Percentiles rank a stretch among this genome's conserved stretches.
These are phyloP conservation scores for Prionace glauca DNA, from an alignment of 2,797 vertebrate genomes.

Conservation along the genomic window DNA sequence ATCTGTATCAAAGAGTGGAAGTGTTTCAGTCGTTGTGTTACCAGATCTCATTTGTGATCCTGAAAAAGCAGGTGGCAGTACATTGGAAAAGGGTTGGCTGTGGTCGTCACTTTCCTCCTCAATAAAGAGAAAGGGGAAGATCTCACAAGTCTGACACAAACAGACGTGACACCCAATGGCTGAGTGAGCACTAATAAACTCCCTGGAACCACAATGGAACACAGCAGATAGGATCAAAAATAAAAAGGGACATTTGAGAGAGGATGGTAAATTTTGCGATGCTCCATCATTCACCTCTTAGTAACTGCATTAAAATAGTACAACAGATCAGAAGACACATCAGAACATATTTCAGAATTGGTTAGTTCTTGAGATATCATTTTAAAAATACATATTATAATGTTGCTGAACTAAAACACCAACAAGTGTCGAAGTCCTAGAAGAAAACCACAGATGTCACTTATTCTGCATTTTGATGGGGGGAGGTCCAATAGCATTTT, in stretches of 20 bases:
- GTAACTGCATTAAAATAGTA: no score
- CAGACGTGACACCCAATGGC: background rate
- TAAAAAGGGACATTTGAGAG: background rate
- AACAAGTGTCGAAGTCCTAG: background rate
- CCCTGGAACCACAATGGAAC: background rate
- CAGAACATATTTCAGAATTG: background rate
- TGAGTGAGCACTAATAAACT: no score
- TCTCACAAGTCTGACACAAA: background rate
- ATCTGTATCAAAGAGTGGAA: background rate
- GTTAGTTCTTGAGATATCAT: background rate
- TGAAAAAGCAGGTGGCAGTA: background rate
- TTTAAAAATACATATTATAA: background rate
- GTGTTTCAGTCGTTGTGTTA: background rate
- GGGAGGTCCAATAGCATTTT: background rate
- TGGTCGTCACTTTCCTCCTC: background rate
- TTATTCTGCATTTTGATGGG: background rate
- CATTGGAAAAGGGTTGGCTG: background rate
- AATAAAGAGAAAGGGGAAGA: background rate
- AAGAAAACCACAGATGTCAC: background rate
- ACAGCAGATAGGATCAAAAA: background rate
- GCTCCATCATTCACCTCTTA: background rate
- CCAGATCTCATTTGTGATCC: background rate
- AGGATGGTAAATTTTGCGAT: background rate
- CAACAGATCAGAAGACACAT: background rate
- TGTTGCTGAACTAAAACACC: background rate